phyloP scores from a whole-genome alignment of 2,888 invertebrate species.

The Galerucella pusilla region DNA sequence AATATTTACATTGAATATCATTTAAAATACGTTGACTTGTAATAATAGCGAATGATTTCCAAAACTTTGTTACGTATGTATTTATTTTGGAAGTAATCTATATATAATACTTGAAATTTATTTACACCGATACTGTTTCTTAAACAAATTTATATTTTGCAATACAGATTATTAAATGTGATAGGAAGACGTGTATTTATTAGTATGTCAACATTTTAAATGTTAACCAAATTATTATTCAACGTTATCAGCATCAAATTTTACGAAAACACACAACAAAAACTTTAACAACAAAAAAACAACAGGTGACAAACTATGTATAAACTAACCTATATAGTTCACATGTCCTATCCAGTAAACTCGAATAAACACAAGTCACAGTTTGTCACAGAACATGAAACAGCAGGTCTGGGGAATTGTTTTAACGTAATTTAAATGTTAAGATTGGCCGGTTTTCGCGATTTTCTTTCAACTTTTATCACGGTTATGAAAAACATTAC shows the following conservation, averaged over 20 bases:
- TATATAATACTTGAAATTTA: not conserved
- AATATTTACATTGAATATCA: constrained; percentile 16
- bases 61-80: not conserved
- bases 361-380: constrained; percentile 2
- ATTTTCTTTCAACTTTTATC: constrained; percentile 25
- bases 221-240: not conserved
- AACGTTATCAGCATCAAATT: constrained; percentile 26
- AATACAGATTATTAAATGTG: not conserved
- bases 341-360: constrained; percentile 41
- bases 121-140: not conserved
- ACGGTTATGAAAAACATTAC: constrained; percentile 15
- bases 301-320: constrained; percentile 48
- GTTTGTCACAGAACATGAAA: constrained; percentile 17
- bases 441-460: not conserved
- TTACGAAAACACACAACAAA: constrained; percentile 12
- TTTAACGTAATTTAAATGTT: constrained; percentile 1
- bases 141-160: not conserved
- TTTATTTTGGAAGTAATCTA: not conserved
- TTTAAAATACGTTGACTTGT: constrained; percentile 14
- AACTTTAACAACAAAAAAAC: constrained; percentile 26
- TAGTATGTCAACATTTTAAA: not conserved
- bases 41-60: constrained; percentile 3
- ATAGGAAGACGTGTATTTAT: not conserved
- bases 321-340: constrained; percentile 53
- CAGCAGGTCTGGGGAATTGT: not conserved